Evolutionary conservation across 1,140 invertebrate genomes (phyloP), one percentile per base, ranked within the genome.

Genomic region (Hetaerina americana): DNA sequence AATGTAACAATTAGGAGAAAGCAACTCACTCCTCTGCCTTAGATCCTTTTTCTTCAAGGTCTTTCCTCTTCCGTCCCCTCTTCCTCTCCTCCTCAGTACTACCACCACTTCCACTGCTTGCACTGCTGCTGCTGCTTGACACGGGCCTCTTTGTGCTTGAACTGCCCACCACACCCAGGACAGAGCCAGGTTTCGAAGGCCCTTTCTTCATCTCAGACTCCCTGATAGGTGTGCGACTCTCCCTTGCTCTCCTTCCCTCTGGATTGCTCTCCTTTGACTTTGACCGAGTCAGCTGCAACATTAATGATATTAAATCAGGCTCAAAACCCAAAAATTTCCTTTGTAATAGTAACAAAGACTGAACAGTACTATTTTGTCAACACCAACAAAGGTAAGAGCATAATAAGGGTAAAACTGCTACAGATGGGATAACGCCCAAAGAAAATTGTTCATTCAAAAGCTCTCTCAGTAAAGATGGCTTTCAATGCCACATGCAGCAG

Each of bases 41-140:
- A 6, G 75, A 71, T 49, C 77, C 84, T 73, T 78, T 78, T 10
- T 69, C 72, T 3, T 85, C 85, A 24, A 79, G 78, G 26, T 86
- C 85, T 26, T 85, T 84, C 0, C 80, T 78, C 67, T 84, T 84
- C 8, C 84, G 81, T 0, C 84, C 84, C 0, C 82, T 79, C 71
- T 79, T 80, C 73, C 82, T 83, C 24, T 82, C 81, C 22, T 83
- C 84, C n/a, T 83, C 84, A 22, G n/a, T 29, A 22, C 27, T 57
- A 57, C 40, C 40, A 57, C 40, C 22, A 12, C 40, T 57, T 3
- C 40, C 40, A 5, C 40, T n/a, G 22, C 40, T 57, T 12, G 15
- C 22, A 5, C 15, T 57, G 10, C 40, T 57, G 40, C 40, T 57
- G 10, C 40, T 57, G 10, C 40, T 57, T 57, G 40, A 57, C 10